Evolutionary conservation across 2,888 invertebrate genomes (phyloP).

Genomic region (Aporophyla nigra): DNA sequence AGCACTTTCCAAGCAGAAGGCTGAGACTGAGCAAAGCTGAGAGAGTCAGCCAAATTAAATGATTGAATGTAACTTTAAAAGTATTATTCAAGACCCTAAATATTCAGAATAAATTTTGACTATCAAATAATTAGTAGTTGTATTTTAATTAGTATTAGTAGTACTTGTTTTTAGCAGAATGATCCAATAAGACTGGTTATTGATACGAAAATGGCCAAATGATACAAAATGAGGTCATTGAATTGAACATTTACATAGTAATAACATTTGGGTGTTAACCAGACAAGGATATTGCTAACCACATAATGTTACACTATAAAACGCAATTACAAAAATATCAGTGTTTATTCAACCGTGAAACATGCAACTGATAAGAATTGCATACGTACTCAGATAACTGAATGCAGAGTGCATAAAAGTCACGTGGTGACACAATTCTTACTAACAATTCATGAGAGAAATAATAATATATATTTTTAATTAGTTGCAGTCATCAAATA

Average conservation of each 20-base stretch:
- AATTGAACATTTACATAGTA: constrained; percentile 20
- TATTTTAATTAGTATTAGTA: no score
- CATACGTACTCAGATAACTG: constrained; percentile 18
- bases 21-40: no score
- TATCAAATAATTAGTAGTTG: not conserved
- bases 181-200: not conserved
- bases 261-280: constrained; percentile 17
- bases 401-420: constrained; percentile 12
- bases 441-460: not conserved
- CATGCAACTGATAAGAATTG: constrained; percentile 37
- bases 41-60: not conserved
- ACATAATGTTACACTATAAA: not conserved
- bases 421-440: constrained; percentile 6
- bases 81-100: not conserved
- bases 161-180: not conserved
- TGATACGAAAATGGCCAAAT: not conserved
- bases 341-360: constrained; percentile 1
- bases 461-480: not conserved
- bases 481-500: constrained; percentile 4
- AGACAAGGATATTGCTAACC: constrained; percentile 14
- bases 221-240: constrained; percentile 29
- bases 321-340: not conserved
- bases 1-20: constrained; percentile 20
- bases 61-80: not conserved
- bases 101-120: not conserved